Conservation (phyloP, 1,140 invertebrate genomes). For the Gryon sp. region DNA sequence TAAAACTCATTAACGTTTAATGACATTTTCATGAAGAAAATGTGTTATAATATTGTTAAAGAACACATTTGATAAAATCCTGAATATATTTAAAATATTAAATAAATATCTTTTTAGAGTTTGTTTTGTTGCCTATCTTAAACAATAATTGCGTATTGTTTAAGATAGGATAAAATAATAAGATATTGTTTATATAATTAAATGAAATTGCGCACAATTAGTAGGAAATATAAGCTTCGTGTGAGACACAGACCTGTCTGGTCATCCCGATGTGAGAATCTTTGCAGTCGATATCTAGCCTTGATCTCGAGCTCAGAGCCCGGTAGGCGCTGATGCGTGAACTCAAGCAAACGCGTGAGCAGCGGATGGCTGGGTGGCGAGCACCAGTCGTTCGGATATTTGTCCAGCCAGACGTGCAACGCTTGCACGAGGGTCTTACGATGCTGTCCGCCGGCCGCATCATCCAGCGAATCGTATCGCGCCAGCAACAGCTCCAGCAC, state of each 20-base stretch:
- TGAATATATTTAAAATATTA: no score
- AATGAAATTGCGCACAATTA: no score
- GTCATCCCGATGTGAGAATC: conserved; percentile 80
- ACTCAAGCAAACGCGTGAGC: conserved; percentile 89
- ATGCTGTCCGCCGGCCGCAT: conserved; percentile 83
- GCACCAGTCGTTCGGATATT: conserved; percentile 97
- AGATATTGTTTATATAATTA: no score
- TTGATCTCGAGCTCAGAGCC: conserved; percentile 90
- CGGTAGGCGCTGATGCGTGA: conserved; percentile 89
- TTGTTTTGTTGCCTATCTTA: no score
- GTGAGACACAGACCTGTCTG: conserved; percentile 73
- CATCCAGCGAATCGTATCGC: conserved; percentile 86
- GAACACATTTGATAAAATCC: no score
- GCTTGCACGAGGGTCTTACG: conserved; percentile 91
- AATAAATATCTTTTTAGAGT: no score
- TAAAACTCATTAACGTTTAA: no score
- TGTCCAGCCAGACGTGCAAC: conserved; percentile 97
- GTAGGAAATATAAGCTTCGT: neutral
- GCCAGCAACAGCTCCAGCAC: conserved; percentile 90
- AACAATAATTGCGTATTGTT: no score
- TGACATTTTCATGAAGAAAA: no score
- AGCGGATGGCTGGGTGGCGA: conserved; percentile 91
- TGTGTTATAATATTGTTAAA: no score
- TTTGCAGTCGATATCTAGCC: conserved; percentile 83
- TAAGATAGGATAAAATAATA: no score